Conservation (phyloP, 2,797 vertebrate species). For the Sternotherus odoratus region DNA sequence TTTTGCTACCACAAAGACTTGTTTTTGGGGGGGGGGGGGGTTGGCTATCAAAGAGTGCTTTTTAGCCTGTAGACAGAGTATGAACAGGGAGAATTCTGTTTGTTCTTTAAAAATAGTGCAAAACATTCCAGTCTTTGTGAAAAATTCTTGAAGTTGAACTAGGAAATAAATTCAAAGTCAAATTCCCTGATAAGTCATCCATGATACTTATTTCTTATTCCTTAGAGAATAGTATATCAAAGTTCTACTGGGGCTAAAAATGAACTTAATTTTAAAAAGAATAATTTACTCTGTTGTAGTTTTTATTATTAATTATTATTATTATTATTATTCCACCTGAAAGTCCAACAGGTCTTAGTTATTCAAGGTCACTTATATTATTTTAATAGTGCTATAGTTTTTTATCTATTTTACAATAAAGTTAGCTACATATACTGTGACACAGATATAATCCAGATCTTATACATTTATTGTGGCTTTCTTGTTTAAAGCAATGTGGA, state of each 20-base stretch:
- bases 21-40: too few relatives aligned
- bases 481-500: background rate
- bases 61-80: constrained; percentile 78
- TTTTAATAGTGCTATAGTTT: constrained; percentile 28
- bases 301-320: too few relatives aligned
- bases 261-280: constrained; percentile 73
- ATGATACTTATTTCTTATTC: constrained; percentile 79
- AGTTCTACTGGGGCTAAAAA: constrained; percentile 76
- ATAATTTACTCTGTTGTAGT: constrained; percentile 53
- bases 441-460: background rate
- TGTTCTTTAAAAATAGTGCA: constrained; percentile 82
- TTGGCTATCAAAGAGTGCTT: constrained; percentile 75
- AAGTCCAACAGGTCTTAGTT: constrained; percentile 77
- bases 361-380: constrained; percentile 65
- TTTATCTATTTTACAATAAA: background rate
- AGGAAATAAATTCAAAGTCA: constrained; percentile 83
- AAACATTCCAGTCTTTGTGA: constrained; percentile 79
- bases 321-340: constrained; percentile 55
- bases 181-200: constrained; percentile 78
- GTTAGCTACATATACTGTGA: background rate
- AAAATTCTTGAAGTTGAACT: constrained; percentile 80
- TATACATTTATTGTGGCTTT: background rate
- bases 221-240: constrained; percentile 75
- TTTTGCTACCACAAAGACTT: constrained; percentile 81
- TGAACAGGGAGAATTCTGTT: constrained; percentile 76